These are phyloP conservation scores for Urophycis tenuis DNA, from an alignment of 2,797 vertebrate genomes.

Conservation along the genomic window DNA sequence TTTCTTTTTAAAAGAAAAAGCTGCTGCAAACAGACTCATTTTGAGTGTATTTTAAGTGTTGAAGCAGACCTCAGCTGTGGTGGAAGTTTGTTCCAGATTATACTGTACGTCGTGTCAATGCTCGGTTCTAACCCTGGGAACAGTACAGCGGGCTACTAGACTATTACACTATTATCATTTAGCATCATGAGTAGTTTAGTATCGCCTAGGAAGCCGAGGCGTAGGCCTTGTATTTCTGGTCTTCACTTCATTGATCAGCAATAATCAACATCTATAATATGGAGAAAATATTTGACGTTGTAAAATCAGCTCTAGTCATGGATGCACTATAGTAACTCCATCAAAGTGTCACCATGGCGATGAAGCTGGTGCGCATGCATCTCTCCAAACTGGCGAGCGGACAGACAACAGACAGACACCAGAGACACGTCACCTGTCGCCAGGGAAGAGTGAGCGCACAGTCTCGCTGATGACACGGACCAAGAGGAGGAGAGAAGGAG, in stretches of 20 bases:
- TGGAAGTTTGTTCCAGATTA: not conserved
- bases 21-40: not conserved
- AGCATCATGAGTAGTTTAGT: not conserved
- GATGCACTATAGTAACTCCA: no score
- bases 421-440: not conserved
- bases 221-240: not conserved
- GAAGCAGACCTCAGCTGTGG: not conserved
- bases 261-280: not conserved
- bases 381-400: no score
- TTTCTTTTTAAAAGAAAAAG: not conserved
- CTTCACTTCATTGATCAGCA: not conserved
- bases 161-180: no score
- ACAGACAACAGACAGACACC: no score
- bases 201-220: not conserved
- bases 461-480: not conserved
- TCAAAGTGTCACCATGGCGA: no score
- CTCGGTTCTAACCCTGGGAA: no score
- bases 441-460: not conserved
- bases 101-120: no score
- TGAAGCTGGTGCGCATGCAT: no score
- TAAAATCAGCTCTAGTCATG: not conserved
- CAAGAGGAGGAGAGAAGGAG: not conserved
- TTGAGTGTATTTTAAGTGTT: not conserved
- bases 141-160: no score
- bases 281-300: not conserved